phyloP scores from a whole-genome alignment of 2,113 vertebrate species.

The Mirounga angustirostris region DNA sequence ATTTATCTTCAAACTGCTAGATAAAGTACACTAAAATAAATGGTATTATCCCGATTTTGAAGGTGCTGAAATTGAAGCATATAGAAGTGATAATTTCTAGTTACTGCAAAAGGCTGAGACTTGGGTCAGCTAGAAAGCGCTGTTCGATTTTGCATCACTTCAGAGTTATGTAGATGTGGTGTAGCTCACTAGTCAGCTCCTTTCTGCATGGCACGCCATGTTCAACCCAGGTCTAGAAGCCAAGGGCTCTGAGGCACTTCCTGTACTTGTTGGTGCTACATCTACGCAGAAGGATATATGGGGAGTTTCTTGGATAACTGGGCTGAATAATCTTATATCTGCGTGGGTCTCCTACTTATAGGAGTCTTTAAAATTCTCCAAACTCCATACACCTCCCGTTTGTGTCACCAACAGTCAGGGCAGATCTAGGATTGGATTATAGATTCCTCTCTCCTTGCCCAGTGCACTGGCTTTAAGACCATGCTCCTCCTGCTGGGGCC shows the following conservation, averaged over 20 bases:
- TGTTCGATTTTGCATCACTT: not conserved
- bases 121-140: not conserved
- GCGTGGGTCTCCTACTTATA: not conserved
- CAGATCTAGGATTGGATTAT: not conserved
- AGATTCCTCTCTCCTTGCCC: not conserved
- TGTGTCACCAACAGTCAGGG: not conserved
- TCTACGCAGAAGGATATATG: not conserved
- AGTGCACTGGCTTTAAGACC: not conserved
- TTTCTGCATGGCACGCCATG: not conserved
- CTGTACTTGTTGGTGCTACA: not conserved
- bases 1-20: not conserved
- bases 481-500: not conserved
- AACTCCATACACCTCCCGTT: not conserved
- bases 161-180: not conserved
- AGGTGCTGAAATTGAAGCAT: conserved; percentile 29
- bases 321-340: not conserved
- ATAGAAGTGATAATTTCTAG: not conserved
- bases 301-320: not conserved
- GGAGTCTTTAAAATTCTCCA: not conserved
- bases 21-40: conserved; percentile 26
- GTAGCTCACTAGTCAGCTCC: not conserved
- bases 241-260: not conserved
- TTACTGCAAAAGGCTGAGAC: not conserved
- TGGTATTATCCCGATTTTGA: not conserved
- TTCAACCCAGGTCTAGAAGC: not conserved